Base-by-base conservation (phyloP, 2,113 vertebrate genomes). In the Corvus moneduloides region DNA sequence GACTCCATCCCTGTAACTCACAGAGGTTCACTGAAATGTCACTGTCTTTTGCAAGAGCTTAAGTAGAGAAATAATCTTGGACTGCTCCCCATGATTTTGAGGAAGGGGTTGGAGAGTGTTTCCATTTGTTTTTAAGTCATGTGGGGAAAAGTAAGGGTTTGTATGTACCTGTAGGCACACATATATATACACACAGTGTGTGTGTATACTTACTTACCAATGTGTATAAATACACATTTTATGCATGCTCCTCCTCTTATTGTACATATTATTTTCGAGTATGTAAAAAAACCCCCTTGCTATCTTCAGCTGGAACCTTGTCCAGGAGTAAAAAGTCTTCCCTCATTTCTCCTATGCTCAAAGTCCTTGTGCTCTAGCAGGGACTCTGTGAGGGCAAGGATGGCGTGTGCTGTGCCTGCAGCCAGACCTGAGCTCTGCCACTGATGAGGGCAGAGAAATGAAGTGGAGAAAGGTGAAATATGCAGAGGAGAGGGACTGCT, bases 161-260 rank as follows among this genome's bases (percentile, higher is more conserved):
- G 32, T n/a, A 10, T 49, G 30, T 24, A n/a, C 7, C 26, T 49
- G 1, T 16, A 24, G 6, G 46, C 15, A 68, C 33, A 19, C 21
- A 4, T 1, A 8, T 3, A 37, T 37, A 37, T 37, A 37, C 37
- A 16, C 1, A 2, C 8, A 15, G 7, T 17, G 2, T 17, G 26
- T 43, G 9, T 49, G 3, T 43, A 6, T 6, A 6, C 13, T 32
- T 59, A 11, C 9, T 2, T 30, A 24, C 6, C 12, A 44, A 7
- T 22, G 16, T 43, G 10, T 17, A 15, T 4, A 54, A 16, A 43
- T 39, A 27, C 27, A 35, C 0, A 5, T 33, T 51, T 64, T 27
- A 6, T 18, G 6, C 7, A 22, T 6, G 18, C 11, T 71, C 7
- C 46, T 41, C 9, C 46, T 41, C 11, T 74, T 66, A 32, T 4